A percentile compares a stretch with the other conserved stretches of the same genome.
These are phyloP conservation scores for Lamproptera curius DNA, from an alignment of 2,888 invertebrate species.

Conservation along the genomic window DNA sequence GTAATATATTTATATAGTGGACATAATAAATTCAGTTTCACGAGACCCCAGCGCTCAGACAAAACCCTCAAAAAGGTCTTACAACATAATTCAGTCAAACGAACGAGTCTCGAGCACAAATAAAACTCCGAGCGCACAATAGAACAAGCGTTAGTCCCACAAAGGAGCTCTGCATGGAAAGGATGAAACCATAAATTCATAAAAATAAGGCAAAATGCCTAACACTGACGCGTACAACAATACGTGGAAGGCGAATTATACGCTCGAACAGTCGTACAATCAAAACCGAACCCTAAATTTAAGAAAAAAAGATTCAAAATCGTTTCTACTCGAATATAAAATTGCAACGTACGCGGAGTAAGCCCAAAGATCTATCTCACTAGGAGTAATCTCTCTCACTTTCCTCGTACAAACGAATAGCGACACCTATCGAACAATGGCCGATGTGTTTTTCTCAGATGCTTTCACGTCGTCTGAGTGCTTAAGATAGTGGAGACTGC, in stretches of 20 bases:
- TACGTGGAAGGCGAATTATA: conserved; percentile 19
- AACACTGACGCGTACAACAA: conserved; percentile 10
- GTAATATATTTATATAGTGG: too few relatives aligned
- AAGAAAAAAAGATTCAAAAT: too few relatives aligned
- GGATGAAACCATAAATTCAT: conserved; percentile 16
- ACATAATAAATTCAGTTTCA: too few relatives aligned
- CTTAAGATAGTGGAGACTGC: neutral
- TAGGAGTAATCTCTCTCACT: conserved; percentile 16
- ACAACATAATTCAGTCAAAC: neutral
- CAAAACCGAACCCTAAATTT: conserved; percentile 5
- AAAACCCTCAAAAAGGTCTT: too few relatives aligned
- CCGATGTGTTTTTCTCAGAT: conserved; percentile 4
- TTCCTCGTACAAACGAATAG: conserved; percentile 18
- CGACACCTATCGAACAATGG: conserved; percentile 17
- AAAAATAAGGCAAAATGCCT: conserved; percentile 16
- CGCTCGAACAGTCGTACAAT: neutral
- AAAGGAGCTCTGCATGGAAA: conserved; percentile 13
- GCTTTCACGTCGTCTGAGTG: conserved; percentile 1
- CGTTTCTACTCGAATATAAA: too few relatives aligned
- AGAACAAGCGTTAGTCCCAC: conserved; percentile 14
- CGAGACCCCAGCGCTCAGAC: neutral
- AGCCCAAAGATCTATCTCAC: conserved; percentile 19
- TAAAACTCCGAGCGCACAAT: conserved; percentile 8
- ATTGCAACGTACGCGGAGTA: conserved; percentile 10
- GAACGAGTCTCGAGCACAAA: neutral